Percentiles rank a stretch among this genome's conserved stretches.
These are phyloP conservation scores for Drosophila lacteicornis DNA, from an alignment of 1,140 invertebrate species.

Conservation along the genomic window DNA sequence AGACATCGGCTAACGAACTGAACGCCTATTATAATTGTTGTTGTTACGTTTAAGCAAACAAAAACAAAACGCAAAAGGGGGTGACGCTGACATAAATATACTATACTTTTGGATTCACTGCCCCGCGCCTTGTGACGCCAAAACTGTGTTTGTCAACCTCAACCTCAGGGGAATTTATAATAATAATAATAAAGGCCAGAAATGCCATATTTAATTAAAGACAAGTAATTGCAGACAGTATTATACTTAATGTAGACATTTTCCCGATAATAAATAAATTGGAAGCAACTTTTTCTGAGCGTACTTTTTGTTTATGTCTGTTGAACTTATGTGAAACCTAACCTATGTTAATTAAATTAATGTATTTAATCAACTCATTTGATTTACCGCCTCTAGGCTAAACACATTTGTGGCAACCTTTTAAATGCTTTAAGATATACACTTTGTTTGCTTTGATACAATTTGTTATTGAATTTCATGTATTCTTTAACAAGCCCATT, in stretches of 20 bases:
- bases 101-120: slow-evolving; percentile 24
- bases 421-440: no score
- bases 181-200: slow-evolving; percentile 3
- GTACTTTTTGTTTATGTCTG: neutral
- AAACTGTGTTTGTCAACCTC: slow-evolving; percentile 4
- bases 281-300: neutral
- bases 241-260: neutral
- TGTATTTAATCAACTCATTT: neutral
- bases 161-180: neutral
- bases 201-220: neutral
- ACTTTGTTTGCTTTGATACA: no score
- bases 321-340: neutral
- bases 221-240: neutral
- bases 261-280: neutral
- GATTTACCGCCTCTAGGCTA: neutral
- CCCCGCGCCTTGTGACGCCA: neutral
- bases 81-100: slow-evolving; percentile 31
- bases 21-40: slow-evolving; percentile 13
- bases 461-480: neutral
- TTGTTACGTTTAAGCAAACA: slow-evolving; percentile 58
- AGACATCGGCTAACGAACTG: slow-evolving; percentile 27
- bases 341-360: neutral
- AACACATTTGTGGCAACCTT: neutral
- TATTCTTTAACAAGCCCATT: no score
- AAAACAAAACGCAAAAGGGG: slow-evolving; percentile 43